These are phyloP conservation scores for Orthosia cruda DNA, from an alignment of 2,888 invertebrate species.

Conservation along the genomic window DNA sequence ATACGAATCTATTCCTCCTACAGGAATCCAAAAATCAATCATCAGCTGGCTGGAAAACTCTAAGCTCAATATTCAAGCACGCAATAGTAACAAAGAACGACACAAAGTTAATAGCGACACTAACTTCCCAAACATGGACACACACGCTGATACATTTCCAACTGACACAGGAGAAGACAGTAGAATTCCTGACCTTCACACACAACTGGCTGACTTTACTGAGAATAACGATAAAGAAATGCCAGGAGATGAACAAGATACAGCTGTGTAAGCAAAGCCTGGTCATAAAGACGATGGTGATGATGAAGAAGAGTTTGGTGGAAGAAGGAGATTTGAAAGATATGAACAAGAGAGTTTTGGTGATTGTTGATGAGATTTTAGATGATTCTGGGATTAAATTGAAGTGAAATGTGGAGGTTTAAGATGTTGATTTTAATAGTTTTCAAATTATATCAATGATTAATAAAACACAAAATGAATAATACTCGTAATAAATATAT, in stretches of 20 bases:
- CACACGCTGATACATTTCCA: slow-evolving; percentile 86
- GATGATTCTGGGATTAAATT: slow-evolving; percentile 72
- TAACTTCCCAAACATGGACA: slow-evolving; percentile 88
- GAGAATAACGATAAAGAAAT: slow-evolving; percentile 81
- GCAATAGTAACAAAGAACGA: slow-evolving; percentile 84
- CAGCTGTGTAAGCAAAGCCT: slow-evolving; percentile 81
- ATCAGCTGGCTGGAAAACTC: slow-evolving; percentile 85
- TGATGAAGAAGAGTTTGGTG: slow-evolving; percentile 79
- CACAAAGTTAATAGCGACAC: slow-evolving; percentile 79
- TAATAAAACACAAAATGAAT: background rate
- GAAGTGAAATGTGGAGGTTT: too few relatives aligned
- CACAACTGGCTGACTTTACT: slow-evolving; percentile 85
- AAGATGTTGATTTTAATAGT: background rate
- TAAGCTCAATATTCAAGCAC: slow-evolving; percentile 86
- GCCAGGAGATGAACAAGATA: slow-evolving; percentile 73
- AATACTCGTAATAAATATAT: background rate
- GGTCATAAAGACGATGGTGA: slow-evolving; percentile 80
- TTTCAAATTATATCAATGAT: background rate
- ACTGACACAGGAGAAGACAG: slow-evolving; percentile 81
- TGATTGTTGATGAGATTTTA: slow-evolving; percentile 79
- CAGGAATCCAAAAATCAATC: slow-evolving; percentile 84
- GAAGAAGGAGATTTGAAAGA: slow-evolving; percentile 75
- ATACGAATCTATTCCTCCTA: background rate
- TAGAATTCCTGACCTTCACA: slow-evolving; percentile 83
- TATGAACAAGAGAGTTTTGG: slow-evolving; percentile 74